Conservation (phyloP, 2,888 invertebrate genomes). For the Melanotus villosus region DNA sequence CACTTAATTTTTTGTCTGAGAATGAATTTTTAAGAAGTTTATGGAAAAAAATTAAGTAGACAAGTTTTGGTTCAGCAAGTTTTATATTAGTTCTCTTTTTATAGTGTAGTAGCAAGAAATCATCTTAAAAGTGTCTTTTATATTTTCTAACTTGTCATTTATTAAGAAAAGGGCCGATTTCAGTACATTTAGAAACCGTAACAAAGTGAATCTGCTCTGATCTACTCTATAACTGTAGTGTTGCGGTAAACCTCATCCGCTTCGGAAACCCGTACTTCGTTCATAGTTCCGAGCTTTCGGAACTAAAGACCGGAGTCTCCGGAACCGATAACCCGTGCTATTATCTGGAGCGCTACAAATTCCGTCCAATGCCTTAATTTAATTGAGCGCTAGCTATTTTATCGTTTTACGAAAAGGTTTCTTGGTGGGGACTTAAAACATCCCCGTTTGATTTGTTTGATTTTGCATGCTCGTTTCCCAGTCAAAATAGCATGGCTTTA, state of each 20-base stretch:
- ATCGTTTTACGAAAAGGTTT: slow-evolving; percentile 2
- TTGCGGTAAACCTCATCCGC: slow-evolving; percentile 40
- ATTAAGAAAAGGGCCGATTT: too few species aligned
- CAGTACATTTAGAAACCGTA: too few species aligned
- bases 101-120: too few species aligned
- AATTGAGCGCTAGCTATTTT: slow-evolving; percentile 22
- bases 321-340: slow-evolving; percentile 27
- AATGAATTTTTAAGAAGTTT: too few species aligned
- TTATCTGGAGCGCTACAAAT: slow-evolving; percentile 28
- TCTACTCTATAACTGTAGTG: slow-evolving; percentile 24
- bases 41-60: too few species aligned
- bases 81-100: too few species aligned
- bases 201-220: slow-evolving; percentile 20
- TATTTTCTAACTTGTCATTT: too few species aligned
- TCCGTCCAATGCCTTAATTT: slow-evolving; percentile 17
- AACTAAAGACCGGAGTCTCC: slow-evolving; percentile 30
- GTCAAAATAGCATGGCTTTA: too few species aligned
- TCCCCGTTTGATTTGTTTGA: background rate
- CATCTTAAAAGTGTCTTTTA: too few species aligned
- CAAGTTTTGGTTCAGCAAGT: too few species aligned
- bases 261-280: slow-evolving; percentile 35
- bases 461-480: background rate
- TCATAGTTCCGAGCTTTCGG: slow-evolving; percentile 32
- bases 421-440: background rate
- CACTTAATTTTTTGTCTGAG: too few species aligned